Evolutionary conservation across 2,113 vertebrate species (phyloP), one percentile per base, ranked within the genome.

Genomic region (Paracyprichromis sp.): DNA sequence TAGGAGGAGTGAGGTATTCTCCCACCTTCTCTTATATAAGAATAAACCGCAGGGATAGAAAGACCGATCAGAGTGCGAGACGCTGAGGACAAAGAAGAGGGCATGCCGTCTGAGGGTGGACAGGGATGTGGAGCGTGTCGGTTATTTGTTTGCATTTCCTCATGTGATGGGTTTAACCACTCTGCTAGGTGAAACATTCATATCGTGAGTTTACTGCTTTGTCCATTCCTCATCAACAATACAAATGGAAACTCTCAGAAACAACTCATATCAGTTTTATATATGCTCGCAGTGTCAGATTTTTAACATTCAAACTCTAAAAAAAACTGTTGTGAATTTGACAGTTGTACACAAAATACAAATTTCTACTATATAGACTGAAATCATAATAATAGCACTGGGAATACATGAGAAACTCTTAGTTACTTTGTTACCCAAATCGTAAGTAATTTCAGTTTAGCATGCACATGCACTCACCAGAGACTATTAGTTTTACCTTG

Each of bases 11-110:
- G 91, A 93, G 90, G 93, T 91, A 88, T 90, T 93, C 89, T 92
- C 78, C 87, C 94, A 94, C 88, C 93, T 92, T 54, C 83, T 92
- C 92, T 95, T 93, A 95, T 86, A 91, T 93, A 95, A 95, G 85
- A 91, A 87, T 83, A 92, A 81, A 91, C 76, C 73, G 59, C 47
- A 79, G 83, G 80, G 53, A 89, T 8, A 63, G 45, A 82, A 73
- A 79, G 80, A 56, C 40, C 47, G 88, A 92, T 90, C n/a, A 69
- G 86, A 56, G 83, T 38, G 89, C 47, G 78, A 92, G 91, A 90
- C 53, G 10, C 79, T 11, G 82, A 87, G 66, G 83, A 87, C 36
- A 53, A 52, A 61, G 53, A 81, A 21, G 59, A 89, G 73, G 73
- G 26, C 73, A 78, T n/a, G 45, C 2, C 7, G 10, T 52, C 40